Evolutionary conservation across 1,140 invertebrate species (phyloP).

Genomic region (Armadillidium nasatum): DNA sequence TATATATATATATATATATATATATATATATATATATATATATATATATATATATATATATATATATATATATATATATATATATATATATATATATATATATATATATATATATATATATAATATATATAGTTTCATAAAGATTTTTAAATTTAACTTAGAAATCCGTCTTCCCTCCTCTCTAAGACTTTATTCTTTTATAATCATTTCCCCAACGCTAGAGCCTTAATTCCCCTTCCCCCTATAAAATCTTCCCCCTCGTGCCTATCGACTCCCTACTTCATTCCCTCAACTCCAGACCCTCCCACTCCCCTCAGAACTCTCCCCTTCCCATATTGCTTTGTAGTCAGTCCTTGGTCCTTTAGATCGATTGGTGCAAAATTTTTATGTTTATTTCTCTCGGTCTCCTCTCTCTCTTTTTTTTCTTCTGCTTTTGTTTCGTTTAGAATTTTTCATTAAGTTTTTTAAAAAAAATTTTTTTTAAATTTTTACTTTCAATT

Average conservation of each 20-base stretch:
- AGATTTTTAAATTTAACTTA: constrained; percentile 2
- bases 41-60: too few relatives aligned
- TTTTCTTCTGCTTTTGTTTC: too few relatives aligned
- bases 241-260: not conserved
- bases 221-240: not conserved
- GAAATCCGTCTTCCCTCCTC: not conserved
- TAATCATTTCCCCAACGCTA: not conserved
- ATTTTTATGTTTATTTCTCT: constrained; percentile 11
- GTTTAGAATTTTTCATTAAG: too few relatives aligned
- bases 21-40: too few relatives aligned
- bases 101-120: too few relatives aligned
- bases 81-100: too few relatives aligned
- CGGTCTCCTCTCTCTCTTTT: too few relatives aligned
- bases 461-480: too few relatives aligned
- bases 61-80: too few relatives aligned
- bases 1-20: too few relatives aligned
- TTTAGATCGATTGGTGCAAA: constrained; percentile 3
- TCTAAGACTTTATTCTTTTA: not conserved
- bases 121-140: too few relatives aligned
- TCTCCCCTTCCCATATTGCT: not conserved
- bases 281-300: not conserved
- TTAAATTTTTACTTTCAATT: too few relatives aligned
- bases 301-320: not conserved
- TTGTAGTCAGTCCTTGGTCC: constrained; percentile 8
- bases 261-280: not conserved